Evolutionary conservation across 2,888 invertebrate genomes (phyloP).

Genomic region (Lutraria lutraria): DNA sequence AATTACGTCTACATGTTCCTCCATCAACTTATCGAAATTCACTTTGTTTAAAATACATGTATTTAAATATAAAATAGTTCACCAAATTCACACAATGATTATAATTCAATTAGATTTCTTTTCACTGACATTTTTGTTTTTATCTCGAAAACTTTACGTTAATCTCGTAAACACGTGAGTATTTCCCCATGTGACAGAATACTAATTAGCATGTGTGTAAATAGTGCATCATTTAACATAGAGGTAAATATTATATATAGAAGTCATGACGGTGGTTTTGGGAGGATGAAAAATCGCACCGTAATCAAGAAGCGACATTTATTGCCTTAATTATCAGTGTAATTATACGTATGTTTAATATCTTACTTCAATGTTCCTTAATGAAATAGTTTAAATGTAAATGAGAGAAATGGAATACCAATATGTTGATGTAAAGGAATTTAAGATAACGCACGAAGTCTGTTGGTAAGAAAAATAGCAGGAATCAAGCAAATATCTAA

Average conservation of each 20-base stretch:
- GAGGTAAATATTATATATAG: background rate
- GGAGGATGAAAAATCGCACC: background rate
- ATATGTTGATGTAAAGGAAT: too few relatives aligned
- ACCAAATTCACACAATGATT: too few relatives aligned
- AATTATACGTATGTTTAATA: background rate
- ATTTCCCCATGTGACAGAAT: background rate
- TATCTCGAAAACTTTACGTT: background rate
- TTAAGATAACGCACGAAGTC: too few relatives aligned
- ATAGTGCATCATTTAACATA: background rate
- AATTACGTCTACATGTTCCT: background rate
- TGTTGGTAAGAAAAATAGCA: too few relatives aligned
- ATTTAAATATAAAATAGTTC: too few relatives aligned
- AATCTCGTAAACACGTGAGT: background rate
- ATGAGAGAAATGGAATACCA: too few relatives aligned
- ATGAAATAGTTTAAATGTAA: background rate
- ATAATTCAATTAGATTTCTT: too few relatives aligned
- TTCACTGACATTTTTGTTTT: too few relatives aligned
- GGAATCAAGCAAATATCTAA: too few relatives aligned
- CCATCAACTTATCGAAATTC: background rate
- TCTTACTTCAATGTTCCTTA: background rate
- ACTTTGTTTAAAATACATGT: too few relatives aligned
- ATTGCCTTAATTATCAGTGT: background rate
- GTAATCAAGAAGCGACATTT: constrained; percentile 6
- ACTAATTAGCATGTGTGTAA: background rate
- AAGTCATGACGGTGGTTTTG: background rate